Base-by-base conservation (phyloP, 2,797 vertebrate genomes). In the Silurus lanzhouensis region DNA sequence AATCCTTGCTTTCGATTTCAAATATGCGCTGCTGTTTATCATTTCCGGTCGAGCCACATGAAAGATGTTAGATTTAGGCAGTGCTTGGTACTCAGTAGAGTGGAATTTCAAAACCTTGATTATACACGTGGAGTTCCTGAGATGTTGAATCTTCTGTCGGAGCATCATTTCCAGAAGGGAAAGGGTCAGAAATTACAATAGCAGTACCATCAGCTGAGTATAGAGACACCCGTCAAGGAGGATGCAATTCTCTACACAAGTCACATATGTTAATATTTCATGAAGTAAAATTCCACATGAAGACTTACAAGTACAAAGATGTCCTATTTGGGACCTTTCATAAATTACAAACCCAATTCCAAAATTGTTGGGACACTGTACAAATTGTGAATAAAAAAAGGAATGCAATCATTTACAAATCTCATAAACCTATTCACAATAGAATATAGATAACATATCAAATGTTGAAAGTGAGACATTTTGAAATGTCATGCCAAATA, bases 121-220 rank as follows among this genome's bases (percentile, higher is more conserved):
- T 31, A 60, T 60, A 86, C 86, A 83, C 60, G 38, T 85, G 52
- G 89, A 22, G 75, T 89, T 89, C 87, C 88, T 83, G 83, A 90
- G 81, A 90, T 88, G 88, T 86, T 82, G 79, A 83, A 38, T 84
- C 79, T 88, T 88, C 81, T 79, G 83, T 83, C 87, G 89, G 83
- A 88, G 84, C 81, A 85, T 81, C 84, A 82, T 86, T 85, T 85
- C 15, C 64, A 84, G 88, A 81, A 64, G 22, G 57, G 70, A 85
- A 77, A 87, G 76, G 85, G 68, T 83, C 13, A 58, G 66, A 1
- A 5, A 90, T 92, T 90, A 72, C 89, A 88, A 91, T 88, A 85
- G 9, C 38, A 31, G 90, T 84, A 58, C 46, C n/a, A 88, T 31
- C 25, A 77, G 55, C 9, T 27, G 74, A 58, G 79, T 87, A 90